Conservation (phyloP, 2,888 invertebrate species). For the Calephelis perditalis region DNA sequence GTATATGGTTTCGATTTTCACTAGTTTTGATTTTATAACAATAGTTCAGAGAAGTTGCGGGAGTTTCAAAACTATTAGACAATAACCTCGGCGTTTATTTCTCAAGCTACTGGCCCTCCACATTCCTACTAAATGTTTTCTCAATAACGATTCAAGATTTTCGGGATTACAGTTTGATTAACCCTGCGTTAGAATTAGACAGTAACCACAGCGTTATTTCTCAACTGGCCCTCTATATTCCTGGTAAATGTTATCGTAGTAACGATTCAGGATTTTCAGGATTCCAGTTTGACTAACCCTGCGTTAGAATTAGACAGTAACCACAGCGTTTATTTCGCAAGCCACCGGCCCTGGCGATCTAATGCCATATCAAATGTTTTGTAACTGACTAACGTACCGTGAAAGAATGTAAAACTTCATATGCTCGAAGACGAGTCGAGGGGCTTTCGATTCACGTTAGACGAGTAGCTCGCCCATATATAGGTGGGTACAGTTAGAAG, state of each 20-base stretch:
- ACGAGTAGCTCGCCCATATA: no score
- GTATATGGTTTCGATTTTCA: no score
- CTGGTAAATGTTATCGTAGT: constrained; percentile 44
- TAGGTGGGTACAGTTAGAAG: no score
- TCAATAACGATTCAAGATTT: no score
- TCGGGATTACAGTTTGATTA: neutral
- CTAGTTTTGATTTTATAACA: no score
- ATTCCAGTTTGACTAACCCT: neutral
- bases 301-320: constrained; percentile 6
- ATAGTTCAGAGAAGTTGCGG: no score
- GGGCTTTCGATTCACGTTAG: no score
- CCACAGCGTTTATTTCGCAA: constrained; percentile 30
- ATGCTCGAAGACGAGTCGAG: constrained; percentile 28
- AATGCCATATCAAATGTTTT: constrained; percentile 51
- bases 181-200: neutral
- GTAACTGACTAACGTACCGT: constrained; percentile 53
- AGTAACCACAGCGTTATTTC: constrained; percentile 25
- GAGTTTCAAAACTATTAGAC: neutral
- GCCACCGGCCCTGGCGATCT: constrained; percentile 34
- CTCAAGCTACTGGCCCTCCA: constrained; percentile 37
- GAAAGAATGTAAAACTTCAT: constrained; percentile 45
- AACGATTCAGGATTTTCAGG: no score
- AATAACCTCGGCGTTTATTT: constrained; percentile 24
- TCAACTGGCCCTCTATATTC: constrained; percentile 39
- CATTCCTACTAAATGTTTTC: constrained; percentile 49